Base-by-base conservation (phyloP, 2,888 invertebrate genomes). In the Osmoderma eremita region DNA sequence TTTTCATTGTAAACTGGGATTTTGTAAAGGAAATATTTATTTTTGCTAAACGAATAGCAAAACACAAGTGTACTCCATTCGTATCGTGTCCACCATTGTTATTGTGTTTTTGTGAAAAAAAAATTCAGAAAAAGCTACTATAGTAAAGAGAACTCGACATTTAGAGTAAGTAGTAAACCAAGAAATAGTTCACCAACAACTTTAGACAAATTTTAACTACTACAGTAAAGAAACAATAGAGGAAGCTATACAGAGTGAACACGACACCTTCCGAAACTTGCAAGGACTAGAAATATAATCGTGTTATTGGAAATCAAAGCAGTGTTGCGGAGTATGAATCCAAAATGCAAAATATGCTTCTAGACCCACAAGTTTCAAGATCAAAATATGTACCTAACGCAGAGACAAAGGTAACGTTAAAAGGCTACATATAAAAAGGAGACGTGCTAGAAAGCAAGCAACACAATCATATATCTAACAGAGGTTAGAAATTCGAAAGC, bases 401-500 rank as follows among this genome's bases (percentile, higher is more conserved):
- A 70, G 71, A 53, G 38, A 66, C 67, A 69, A 67, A 54, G 70
- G 70, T 70, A 69, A 69, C 72, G 61, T 45, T 51, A 68, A 71
- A 69, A 73, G 67, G 68, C 70, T 65, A 53, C 30, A n/a, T 42
- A 61, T 63, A 67, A 30, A 20, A 45, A 45, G 45, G 45, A 61
- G 30, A 61, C 70, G 66, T 70, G 80, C 80, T 80, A 79, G 72
- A 67, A 80, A 79, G 79, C 80, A 72, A 73, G 78, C 79, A 78
- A 78, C 75, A 75, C 75, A 76, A 76, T 71, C 72, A 75, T 69
- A n/a, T n/a, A 49, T 62, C 72, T 71, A 67, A 72, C 72, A 75
- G 69, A 71, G 69, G 68, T 74, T 71, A 61, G 67, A 62, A 51
- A 66, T 72, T 61, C 45, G 69, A 70, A 78, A 77, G 79, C 78